Percentiles rank a stretch among this genome's conserved stretches.
Evolutionary conservation across 1,140 invertebrate species (phyloP).

Genomic region (Phortica variegata): DNA sequence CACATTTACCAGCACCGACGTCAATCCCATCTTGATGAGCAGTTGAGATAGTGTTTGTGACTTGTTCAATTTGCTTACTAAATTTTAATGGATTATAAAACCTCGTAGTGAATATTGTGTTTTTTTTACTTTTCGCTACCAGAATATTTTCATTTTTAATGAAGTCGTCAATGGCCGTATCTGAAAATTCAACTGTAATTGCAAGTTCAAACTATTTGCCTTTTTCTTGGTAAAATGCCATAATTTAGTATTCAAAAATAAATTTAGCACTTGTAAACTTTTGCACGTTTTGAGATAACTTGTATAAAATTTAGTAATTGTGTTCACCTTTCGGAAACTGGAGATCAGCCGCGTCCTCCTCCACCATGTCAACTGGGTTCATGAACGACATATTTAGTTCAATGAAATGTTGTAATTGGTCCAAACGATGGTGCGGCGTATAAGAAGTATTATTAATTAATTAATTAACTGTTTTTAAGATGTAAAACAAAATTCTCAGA

Average conservation of each 20-base stretch:
- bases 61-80: slow-evolving; percentile 23
- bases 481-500: not conserved
- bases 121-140: too few relatives aligned
- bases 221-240: too few relatives aligned
- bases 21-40: not conserved
- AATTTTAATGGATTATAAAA: slow-evolving; percentile 20
- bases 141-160: too few relatives aligned
- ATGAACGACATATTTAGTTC: slow-evolving; percentile 52
- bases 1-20: slow-evolving; percentile 8
- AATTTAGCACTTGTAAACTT: not conserved
- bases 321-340: slow-evolving; percentile 81
- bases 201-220: too few relatives aligned
- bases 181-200: slow-evolving; percentile 27
- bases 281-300: slow-evolving; percentile 22
- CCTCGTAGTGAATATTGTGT: slow-evolving; percentile 16
- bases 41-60: slow-evolving; percentile 6
- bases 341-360: slow-evolving; percentile 82
- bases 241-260: too few relatives aligned
- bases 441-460: not conserved
- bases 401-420: too few relatives aligned
- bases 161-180: not conserved
- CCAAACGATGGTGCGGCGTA: too few relatives aligned
- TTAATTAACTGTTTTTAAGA: not conserved
- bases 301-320: slow-evolving; percentile 20
- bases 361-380: slow-evolving; percentile 62